Conservation (phyloP, 1,140 invertebrate genomes). For the Samia ricini region DNA sequence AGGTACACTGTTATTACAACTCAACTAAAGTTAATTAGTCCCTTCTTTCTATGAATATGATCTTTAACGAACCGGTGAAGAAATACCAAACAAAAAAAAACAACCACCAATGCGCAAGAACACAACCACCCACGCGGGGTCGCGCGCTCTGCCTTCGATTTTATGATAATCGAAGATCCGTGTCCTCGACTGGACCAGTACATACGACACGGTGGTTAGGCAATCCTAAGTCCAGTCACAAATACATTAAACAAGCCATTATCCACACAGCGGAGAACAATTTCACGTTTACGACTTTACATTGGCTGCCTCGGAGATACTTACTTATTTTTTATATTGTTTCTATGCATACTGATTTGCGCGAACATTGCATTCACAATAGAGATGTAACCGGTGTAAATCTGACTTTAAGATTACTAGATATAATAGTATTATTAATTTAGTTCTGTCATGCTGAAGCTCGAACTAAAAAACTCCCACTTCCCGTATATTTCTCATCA, state of each 20-base stretch:
- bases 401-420: not conserved
- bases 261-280: slow-evolving; percentile 44
- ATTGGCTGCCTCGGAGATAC: not conserved
- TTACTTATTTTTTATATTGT: slow-evolving; percentile 7
- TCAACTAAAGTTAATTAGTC: too few species aligned
- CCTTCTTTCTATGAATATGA: too few species aligned
- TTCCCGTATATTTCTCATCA: too few species aligned
- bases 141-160: slow-evolving; percentile 46
- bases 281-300: slow-evolving; percentile 63
- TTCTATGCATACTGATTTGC: slow-evolving; percentile 11
- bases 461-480: too few species aligned
- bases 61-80: too few species aligned
- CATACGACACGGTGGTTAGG: slow-evolving; percentile 41
- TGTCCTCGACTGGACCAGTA: slow-evolving; percentile 41
- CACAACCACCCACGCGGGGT: slow-evolving; percentile 59
- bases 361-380: not conserved
- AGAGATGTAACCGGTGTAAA: not conserved
- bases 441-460: too few species aligned
- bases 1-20: too few species aligned
- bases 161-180: slow-evolving; percentile 76
- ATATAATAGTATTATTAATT: too few species aligned
- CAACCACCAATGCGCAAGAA: slow-evolving; percentile 18
- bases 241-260: slow-evolving; percentile 55
- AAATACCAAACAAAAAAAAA: not conserved
- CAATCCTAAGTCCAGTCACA: slow-evolving; percentile 42